Evolutionary conservation across 2,797 vertebrate genomes (phyloP).

Genomic region (Catamblyrhynchus diadema): DNA sequence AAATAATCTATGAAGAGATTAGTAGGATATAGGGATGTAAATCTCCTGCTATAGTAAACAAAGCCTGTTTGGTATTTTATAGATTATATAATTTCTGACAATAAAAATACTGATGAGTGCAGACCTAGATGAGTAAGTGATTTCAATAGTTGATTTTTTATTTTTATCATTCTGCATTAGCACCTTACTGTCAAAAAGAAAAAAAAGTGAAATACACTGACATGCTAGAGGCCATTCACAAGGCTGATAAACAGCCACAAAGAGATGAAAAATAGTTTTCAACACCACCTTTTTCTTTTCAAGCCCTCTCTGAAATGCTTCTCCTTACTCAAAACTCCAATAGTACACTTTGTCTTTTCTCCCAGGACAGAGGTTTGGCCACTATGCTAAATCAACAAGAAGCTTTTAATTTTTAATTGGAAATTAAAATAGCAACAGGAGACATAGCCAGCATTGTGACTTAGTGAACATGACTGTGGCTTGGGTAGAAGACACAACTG

Average conservation of each 20-base stretch:
- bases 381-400: not conserved
- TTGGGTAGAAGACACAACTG: not conserved
- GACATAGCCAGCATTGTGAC: not conserved
- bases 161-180: not conserved
- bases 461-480: fast-evolving
- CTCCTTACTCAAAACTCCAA: not conserved
- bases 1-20: conserved; percentile 32
- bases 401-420: not conserved
- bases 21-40: not conserved
- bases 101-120: not conserved
- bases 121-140: not conserved
- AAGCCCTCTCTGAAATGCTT: not conserved
- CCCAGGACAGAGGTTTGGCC: not conserved
- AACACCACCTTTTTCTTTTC: not conserved
- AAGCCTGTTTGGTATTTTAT: not conserved
- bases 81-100: not conserved
- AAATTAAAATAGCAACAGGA: not conserved
- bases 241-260: not conserved
- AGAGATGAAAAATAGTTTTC: not conserved
- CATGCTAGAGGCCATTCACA: not conserved
- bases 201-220: not conserved
- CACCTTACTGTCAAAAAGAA: not conserved
- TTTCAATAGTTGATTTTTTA: not conserved
- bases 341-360: not conserved
- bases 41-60: not conserved